phyloP scores from a whole-genome alignment of 2,888 invertebrate genomes.

The Ariolimax columbianus region DNA sequence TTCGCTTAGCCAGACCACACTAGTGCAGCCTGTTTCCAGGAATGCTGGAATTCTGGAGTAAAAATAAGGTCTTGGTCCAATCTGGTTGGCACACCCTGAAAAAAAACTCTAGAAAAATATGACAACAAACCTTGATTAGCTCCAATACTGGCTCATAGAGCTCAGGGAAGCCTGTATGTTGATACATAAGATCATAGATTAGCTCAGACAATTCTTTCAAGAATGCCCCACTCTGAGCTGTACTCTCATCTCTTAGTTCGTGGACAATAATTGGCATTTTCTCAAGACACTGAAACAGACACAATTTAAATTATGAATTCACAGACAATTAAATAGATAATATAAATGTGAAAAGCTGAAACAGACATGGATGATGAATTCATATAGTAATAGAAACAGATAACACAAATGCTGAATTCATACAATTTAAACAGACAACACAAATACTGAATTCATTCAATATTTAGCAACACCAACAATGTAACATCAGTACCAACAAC shows the following conservation, averaged over 20 bases:
- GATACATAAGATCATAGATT: slow-evolving; percentile 74
- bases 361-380: background rate
- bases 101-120: no score
- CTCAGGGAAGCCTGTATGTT: slow-evolving; percentile 77
- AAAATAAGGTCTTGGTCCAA: no score
- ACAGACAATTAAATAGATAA: no score
- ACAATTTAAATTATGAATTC: background rate
- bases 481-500: no score
- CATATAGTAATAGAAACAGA: background rate
- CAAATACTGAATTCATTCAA: background rate
- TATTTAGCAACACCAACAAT: no score
- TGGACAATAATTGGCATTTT: slow-evolving; percentile 61
- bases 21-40: no score
- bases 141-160: slow-evolving; percentile 76
- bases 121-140: slow-evolving; percentile 69
- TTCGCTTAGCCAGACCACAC: no score
- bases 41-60: no score
- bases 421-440: background rate
- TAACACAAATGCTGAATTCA: background rate
- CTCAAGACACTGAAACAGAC: slow-evolving; percentile 63
- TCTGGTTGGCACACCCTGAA: no score
- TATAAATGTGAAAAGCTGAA: no score
- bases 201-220: slow-evolving; percentile 64
- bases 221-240: slow-evolving; percentile 54
- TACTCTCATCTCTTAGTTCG: slow-evolving; percentile 58